Evolutionary conservation across 2,113 vertebrate species (phyloP).

Genomic region (Fregata magnificens): DNA sequence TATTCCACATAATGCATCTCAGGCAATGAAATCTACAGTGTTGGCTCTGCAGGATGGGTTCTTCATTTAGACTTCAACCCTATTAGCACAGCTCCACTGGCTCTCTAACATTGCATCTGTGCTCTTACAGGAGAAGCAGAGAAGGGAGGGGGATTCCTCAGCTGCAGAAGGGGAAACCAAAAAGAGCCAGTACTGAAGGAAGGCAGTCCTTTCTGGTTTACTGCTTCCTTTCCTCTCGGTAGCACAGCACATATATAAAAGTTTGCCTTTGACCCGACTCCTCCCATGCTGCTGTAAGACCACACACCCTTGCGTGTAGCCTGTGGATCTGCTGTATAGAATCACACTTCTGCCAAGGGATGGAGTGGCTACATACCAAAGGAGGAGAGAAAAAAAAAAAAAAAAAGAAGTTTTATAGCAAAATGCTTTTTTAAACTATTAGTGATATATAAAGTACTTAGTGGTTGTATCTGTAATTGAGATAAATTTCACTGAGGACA

Average conservation of each 20-base stretch:
- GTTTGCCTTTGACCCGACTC: constrained; percentile 32
- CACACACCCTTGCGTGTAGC: neutral
- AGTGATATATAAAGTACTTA: neutral
- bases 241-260: constrained; percentile 8
- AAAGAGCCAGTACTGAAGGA: neutral
- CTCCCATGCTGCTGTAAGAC: constrained; percentile 43
- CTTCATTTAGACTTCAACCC: constrained; percentile 8
- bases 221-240: neutral
- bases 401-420: neutral
- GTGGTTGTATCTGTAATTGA: constrained; percentile 23
- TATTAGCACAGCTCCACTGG: neutral
- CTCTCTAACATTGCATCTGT: neutral
- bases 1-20: neutral
- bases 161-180: constrained; percentile 1
- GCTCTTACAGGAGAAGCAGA: neutral
- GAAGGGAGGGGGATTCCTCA: neutral
- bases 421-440: constrained; percentile 9
- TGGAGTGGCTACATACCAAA: neutral
- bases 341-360: neutral
- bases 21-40: neutral
- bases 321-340: neutral
- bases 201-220: constrained; percentile 42
- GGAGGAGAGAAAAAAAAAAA: neutral
- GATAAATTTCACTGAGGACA: neutral
- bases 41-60: neutral